phyloP scores from a whole-genome alignment of 2,888 invertebrate genomes.

The Parasteatoda lunata region DNA sequence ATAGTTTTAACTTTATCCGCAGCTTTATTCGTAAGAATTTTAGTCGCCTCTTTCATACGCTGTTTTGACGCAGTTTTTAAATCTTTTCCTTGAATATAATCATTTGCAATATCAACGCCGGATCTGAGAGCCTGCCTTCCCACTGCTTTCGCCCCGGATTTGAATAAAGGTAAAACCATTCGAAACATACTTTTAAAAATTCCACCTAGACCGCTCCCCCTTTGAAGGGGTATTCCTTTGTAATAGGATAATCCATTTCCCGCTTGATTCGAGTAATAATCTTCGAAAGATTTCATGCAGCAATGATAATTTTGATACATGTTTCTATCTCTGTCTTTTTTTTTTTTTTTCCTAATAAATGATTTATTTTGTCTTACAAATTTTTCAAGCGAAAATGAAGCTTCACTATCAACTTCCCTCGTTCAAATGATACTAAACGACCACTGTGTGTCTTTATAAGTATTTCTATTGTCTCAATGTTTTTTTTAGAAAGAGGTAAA shows the following conservation, averaged over 20 bases:
- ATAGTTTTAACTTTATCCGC: background rate
- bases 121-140: slow-evolving; percentile 11
- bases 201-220: slow-evolving; percentile 9
- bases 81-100: slow-evolving; percentile 15
- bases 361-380: too few species aligned
- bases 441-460: background rate
- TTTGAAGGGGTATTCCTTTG: slow-evolving; percentile 4
- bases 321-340: too few species aligned
- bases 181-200: slow-evolving; percentile 14
- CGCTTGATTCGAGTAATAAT: slow-evolving; percentile 20
- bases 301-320: too few species aligned
- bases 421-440: too few species aligned
- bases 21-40: slow-evolving; percentile 6
- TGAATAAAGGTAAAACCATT: slow-evolving; percentile 12
- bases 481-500: background rate
- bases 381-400: too few species aligned
- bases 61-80: background rate
- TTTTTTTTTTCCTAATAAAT: too few species aligned
- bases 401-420: too few species aligned
- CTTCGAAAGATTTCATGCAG: too few species aligned
- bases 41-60: slow-evolving; percentile 9
- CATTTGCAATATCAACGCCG: background rate
- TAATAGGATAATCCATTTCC: slow-evolving; percentile 20
- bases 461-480: background rate
- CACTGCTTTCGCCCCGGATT: background rate